Percentiles rank a stretch among this genome's conserved stretches.
These are phyloP conservation scores for Myiotriccus ornatus DNA, from an alignment of 2,797 vertebrate species.

Conservation along the genomic window DNA sequence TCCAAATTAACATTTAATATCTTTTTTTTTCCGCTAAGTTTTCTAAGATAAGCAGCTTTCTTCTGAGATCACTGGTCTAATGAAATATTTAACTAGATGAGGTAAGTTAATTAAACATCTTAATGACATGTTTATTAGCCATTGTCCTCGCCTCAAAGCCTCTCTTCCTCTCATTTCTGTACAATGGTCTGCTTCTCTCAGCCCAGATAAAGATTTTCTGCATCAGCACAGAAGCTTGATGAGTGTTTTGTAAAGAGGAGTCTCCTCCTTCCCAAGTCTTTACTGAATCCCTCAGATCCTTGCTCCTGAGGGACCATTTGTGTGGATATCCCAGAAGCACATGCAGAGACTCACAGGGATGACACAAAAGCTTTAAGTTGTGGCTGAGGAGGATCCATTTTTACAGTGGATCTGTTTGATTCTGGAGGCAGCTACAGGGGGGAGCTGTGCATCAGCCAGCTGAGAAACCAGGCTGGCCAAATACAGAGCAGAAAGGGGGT, in stretches of 20 bases:
- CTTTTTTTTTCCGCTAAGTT: not conserved
- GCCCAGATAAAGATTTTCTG: not conserved
- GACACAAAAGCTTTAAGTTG: not conserved
- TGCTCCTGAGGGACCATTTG: not conserved
- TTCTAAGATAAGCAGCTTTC: not conserved
- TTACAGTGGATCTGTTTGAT: not conserved
- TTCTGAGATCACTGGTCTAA: not conserved
- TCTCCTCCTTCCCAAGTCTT: not conserved
- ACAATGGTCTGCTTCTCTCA: not conserved
- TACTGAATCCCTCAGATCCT: not conserved
- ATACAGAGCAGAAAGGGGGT: not conserved
- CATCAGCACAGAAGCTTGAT: not conserved
- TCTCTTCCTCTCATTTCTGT: not conserved
- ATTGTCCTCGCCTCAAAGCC: not conserved
- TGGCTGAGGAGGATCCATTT: not conserved
- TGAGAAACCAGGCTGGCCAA: not conserved
- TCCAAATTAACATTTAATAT: not conserved
- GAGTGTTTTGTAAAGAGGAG: not conserved
- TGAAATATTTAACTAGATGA: not conserved
- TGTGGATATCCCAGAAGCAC: not conserved
- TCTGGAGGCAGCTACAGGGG: not conserved
- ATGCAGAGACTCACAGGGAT: not conserved
- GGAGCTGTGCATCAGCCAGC: not conserved
- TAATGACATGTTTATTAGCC: slow-evolving; percentile 4
- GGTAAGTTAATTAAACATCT: not conserved